A percentile compares a stretch with the other conserved stretches of the same genome.
Evolutionary conservation across 2,888 invertebrate genomes (phyloP).

Genomic region (Prosopocoilus inquinatus): DNA sequence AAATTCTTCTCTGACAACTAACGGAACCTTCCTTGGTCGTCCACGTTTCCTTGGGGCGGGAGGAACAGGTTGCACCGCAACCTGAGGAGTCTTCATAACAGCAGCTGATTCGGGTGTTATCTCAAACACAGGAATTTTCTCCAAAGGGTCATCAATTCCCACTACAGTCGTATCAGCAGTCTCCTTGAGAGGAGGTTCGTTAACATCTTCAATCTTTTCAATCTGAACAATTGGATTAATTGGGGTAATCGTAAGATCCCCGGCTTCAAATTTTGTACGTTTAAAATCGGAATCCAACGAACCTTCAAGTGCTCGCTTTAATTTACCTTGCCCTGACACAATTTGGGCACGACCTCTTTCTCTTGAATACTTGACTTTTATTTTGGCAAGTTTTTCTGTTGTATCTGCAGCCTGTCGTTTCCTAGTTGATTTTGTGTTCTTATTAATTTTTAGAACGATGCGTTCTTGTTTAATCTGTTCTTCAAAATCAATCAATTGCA

Average conservation of each 20-base stretch:
- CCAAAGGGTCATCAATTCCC: slow-evolving; percentile 28
- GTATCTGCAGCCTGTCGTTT: slow-evolving; percentile 38
- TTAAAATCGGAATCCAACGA: slow-evolving; percentile 18
- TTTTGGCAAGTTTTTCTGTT: slow-evolving; percentile 53
- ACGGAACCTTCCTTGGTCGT: slow-evolving; percentile 52
- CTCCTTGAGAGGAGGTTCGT: not conserved
- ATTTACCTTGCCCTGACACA: slow-evolving; percentile 32
- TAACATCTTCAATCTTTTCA: not conserved
- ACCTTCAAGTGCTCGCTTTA: slow-evolving; percentile 20
- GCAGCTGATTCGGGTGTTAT: slow-evolving; percentile 31
- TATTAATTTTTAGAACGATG: slow-evolving; percentile 66
- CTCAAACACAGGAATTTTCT: slow-evolving; percentile 35
- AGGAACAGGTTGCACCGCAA: slow-evolving; percentile 23
- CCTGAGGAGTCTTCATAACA: slow-evolving; percentile 15
- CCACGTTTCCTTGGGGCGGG: slow-evolving; percentile 51
- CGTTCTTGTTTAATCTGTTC: slow-evolving; percentile 48
- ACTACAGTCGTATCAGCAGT: not conserved
- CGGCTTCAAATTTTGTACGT: slow-evolving; percentile 22
- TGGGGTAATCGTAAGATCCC: slow-evolving; percentile 25
- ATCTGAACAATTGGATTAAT: slow-evolving; percentile 11
- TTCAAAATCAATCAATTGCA: slow-evolving; percentile 33
- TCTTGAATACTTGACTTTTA: slow-evolving; percentile 56
- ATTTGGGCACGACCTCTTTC: slow-evolving; percentile 48
- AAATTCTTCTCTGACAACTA: slow-evolving; percentile 47
- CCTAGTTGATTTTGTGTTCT: slow-evolving; percentile 48